These are phyloP conservation scores for Corapipo altera DNA, from an alignment of 2,113 vertebrate genomes.

Conservation along the genomic window DNA sequence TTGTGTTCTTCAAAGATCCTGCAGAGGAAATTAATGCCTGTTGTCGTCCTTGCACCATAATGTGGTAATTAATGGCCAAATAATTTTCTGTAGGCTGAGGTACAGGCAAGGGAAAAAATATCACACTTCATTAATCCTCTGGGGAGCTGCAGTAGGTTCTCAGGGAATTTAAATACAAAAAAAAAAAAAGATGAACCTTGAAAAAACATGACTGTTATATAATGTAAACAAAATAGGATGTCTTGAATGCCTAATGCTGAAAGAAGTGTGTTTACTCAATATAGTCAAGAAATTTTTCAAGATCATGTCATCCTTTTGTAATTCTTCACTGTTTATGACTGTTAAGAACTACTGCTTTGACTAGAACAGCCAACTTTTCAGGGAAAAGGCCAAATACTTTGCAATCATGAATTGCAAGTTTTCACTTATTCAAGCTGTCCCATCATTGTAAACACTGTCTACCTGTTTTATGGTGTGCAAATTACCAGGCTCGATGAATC, in stretches of 20 bases:
- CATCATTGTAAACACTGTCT: background rate
- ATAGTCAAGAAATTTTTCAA: background rate
- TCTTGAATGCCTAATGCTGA: background rate
- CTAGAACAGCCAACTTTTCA: background rate
- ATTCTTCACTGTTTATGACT: background rate
- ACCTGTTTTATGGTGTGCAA: background rate
- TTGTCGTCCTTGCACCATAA: background rate
- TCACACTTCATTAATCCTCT: background rate
- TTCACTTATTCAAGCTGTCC: background rate
- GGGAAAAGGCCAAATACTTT: background rate
- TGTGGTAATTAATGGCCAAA: background rate
- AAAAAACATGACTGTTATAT: conserved; percentile 6
- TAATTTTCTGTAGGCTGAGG: background rate
- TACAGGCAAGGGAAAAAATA: background rate
- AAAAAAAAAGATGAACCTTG: background rate
- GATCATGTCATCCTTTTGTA: background rate
- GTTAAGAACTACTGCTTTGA: background rate
- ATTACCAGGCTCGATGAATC: background rate
- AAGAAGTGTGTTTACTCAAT: background rate
- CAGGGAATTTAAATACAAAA: background rate
- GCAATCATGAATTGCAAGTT: background rate
- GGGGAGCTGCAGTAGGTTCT: background rate
- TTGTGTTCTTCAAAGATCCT: background rate
- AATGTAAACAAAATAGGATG: background rate
- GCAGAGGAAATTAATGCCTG: background rate